Evolutionary conservation across 2,113 vertebrate genomes (phyloP).

Genomic region (Mastomys natalensis): DNA sequence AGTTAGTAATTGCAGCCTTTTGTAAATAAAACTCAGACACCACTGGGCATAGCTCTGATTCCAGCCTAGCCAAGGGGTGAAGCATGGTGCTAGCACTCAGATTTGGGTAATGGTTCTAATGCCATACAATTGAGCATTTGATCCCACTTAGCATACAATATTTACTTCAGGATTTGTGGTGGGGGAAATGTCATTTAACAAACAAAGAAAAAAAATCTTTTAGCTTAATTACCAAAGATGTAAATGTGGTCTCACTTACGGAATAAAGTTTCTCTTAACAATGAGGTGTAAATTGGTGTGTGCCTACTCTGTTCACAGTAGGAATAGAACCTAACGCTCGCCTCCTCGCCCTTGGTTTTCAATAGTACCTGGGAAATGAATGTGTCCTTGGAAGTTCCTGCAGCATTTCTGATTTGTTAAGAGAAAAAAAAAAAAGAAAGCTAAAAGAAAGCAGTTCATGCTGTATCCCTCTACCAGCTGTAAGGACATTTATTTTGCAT

Average conservation of each 20-base stretch:
- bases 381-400: conserved; percentile 29
- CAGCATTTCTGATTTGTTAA: conserved; percentile 49
- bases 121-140: not conserved
- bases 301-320: conserved; percentile 74
- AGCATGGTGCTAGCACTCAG: not conserved
- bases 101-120: not conserved
- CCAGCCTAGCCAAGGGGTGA: not conserved
- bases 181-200: not conserved
- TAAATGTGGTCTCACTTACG: conserved; percentile 69
- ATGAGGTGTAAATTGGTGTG: conserved; percentile 82
- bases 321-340: conserved; percentile 40
- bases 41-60: not conserved
- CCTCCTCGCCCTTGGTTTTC: conserved; percentile 65
- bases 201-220: not conserved
- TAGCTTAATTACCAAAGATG: conserved; percentile 68
- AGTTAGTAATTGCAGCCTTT: conserved; percentile 56
- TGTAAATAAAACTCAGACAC: conserved; percentile 33
- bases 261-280: conserved; percentile 77
- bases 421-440: not conserved
- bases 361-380: conserved; percentile 60
- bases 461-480: not conserved
- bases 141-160: conserved; percentile 62
- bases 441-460: not conserved
- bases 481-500: not conserved
- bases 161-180: conserved; percentile 57